phyloP scores from a whole-genome alignment of 2,113 vertebrate species.

The Melanerpes formicivorus region DNA sequence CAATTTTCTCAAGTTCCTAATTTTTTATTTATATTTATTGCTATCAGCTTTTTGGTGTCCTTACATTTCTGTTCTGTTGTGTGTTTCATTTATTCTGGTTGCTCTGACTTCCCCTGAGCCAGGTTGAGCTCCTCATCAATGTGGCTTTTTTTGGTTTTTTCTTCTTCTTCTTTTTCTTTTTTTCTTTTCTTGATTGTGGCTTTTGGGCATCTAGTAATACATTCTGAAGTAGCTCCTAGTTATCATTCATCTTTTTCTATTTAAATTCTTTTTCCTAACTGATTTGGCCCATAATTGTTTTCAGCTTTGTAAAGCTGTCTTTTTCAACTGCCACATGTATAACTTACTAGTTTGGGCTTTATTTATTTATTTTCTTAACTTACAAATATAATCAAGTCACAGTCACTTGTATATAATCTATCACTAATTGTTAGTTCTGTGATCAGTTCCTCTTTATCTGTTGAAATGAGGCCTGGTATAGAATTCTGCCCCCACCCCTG shows the following conservation, averaged over 20 bases:
- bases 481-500: not conserved
- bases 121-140: not conserved
- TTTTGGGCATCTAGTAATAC: not conserved
- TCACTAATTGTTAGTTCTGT: constrained; percentile 9
- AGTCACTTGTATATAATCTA: not conserved
- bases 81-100: constrained; percentile 18
- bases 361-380: not conserved
- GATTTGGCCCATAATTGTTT: constrained; percentile 36
- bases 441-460: constrained; percentile 15
- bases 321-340: not conserved
- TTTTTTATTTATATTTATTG: not conserved
- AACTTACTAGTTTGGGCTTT: not conserved
- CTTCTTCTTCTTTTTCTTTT: not conserved
- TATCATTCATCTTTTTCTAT: constrained; percentile 39
- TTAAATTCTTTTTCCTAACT: constrained; percentile 35
- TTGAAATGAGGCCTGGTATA: not conserved
- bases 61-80: not conserved
- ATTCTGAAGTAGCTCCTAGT: not conserved
- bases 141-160: not conserved
- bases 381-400: constrained; percentile 34
- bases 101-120: not conserved
- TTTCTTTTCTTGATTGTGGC: not conserved
- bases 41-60: not conserved
- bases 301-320: constrained; percentile 32
- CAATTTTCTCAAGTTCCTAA: not conserved